Evolutionary conservation across 2,797 vertebrate genomes (phyloP), one percentile per base, ranked within the genome.

Genomic region (Sebastes trivittatus): DNA sequence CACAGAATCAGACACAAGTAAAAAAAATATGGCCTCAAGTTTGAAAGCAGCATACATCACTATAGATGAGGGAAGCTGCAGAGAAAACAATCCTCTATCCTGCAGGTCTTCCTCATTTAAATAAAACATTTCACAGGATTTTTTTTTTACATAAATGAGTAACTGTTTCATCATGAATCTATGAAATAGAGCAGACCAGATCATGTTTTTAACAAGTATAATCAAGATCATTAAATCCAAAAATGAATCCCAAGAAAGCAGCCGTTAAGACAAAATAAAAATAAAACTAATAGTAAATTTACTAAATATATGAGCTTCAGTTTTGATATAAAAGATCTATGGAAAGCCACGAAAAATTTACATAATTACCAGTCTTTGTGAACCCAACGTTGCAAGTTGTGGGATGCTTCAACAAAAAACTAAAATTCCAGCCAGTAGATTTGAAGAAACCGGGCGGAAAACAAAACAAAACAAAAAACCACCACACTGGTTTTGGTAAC

Each of bases 401-500:
- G 0, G 7, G 9, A 29, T 7, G 18, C 20, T 68, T 55, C n/a
- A 55, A 22, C 11, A 0, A 29, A 27, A 22, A 55, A 69, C 22
- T n/a, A 13, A 38, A 38, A 38, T 13, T n/a, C 10, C 6, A 16
- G 2, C 4, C 25, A 60, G 23, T 29, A n/a, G 6, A 10, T 67
- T 29, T 46, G 16, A 38, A 38, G 42, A 66, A 63, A 63, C 59
- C 36, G 36, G 36, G 0, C 36, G 0, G 36, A 38, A 62, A 25
- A 64, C 2, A 63, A 14, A 23, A 63, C 0, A 4, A 62, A 36
- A 4, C 2, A 2, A 1, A 13, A 14, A 25, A 25, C 7, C 2
- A 16, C 23, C 14, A 29, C 23, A 27, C 0, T 20, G 9, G 0
- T 7, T 32, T 3, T 11, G 20, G 27, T 30, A 30, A 30, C 0